Evolutionary conservation across 2,797 vertebrate genomes (phyloP), one percentile per base, ranked within the genome.

Genomic region (Cynopterus sphinx): DNA sequence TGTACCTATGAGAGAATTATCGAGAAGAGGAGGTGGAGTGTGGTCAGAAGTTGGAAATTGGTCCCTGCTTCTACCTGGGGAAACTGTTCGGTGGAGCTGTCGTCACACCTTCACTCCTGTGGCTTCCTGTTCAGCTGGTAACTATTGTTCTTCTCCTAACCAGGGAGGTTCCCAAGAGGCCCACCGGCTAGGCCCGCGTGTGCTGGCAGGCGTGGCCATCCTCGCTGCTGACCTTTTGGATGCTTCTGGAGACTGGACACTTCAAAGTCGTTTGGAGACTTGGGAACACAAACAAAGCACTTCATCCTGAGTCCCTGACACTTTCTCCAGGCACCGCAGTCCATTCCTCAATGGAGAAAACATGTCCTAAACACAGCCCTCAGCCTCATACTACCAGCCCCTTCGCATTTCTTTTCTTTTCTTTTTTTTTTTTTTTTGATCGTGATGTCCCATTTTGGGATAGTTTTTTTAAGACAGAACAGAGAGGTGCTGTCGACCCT

Each of bases 181-280:
- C 70, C 15, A 51, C 79, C 73, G 6, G 57, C 31, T 22, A 0
- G 5, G 46, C 82, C 49, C 3, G 63, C 68, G 31, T 24, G 63
- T 15, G 78, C 78, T 15, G 39, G 21, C 39, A 49, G 46, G 75
- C 46, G 57, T 31, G 73, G 55, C 28, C 16, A 49, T 17, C 15
- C 49, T 49, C 15, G 77, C 3, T 33, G 36, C 61, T 68, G 94
- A 82, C 71, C 92, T 96, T 96, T 94, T 1, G 33, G 57, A 65
- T 26, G 41, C 33, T 8, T 8, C 82, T 21, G 28, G 73, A 81
- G 70, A 88, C 41, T 68, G 78, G 82, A 43, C 82, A 77, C 55
- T 82, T 78, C 36, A 77, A 82, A 88, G 86, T 86, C 61, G 19
- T 90, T 91, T 91, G 73, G 77, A 65, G 86, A 59, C 78, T 39